Base-by-base conservation (phyloP, 2,113 vertebrate species). In the Gyps fulvus region DNA sequence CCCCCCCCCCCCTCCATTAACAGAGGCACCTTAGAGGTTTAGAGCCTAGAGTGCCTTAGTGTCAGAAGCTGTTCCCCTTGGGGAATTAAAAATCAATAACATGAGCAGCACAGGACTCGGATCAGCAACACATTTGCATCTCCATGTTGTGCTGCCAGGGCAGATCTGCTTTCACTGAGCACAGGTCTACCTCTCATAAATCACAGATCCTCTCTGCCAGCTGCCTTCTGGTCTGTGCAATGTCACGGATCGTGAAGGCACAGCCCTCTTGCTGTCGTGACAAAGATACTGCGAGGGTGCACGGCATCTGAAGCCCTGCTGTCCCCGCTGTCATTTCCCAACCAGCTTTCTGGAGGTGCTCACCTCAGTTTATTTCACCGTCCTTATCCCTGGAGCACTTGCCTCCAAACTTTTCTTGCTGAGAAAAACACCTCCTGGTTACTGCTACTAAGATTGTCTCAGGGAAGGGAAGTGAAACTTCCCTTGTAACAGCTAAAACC, bases 271-370 rank as follows among this genome's bases (percentile, higher is more conserved):
- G 50, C 81, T 84, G 72, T 38, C 4, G 0, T 63, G 55, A 59
- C 83, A 88, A 77, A 91, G 69, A 42, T 11, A 42, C 9, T 17
- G 61, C 0, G 0, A 58, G 36, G 47, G 16, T 63, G 54, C 31
- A 21, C 0, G 1, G 61, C 25, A 74, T 8, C 47, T 17, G 55
- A 74, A 67, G 34, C 20, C 26, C 31, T 2, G 0, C 16, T 10
- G 2, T 40, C 21, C 45, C n/a, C 1, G 1, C 13, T 27, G 16
- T 49, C 15, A 61, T 36, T 83, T 50, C 43, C 18, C 36, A 45
- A 61, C 31, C 42, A 59, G 69, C 81, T 78, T 78, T 76, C 82
- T 50, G 14, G 27, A 31, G 22, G 17, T 45, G 36, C 50, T 92
- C 34, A 63, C 11, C 66, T 85, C 49, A 52, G 31, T 34, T 81